Percentiles rank a stretch among this genome's conserved stretches.
Evolutionary conservation across 2,888 invertebrate species (phyloP).

Genomic region (Pollenia griseotomentosa): DNA sequence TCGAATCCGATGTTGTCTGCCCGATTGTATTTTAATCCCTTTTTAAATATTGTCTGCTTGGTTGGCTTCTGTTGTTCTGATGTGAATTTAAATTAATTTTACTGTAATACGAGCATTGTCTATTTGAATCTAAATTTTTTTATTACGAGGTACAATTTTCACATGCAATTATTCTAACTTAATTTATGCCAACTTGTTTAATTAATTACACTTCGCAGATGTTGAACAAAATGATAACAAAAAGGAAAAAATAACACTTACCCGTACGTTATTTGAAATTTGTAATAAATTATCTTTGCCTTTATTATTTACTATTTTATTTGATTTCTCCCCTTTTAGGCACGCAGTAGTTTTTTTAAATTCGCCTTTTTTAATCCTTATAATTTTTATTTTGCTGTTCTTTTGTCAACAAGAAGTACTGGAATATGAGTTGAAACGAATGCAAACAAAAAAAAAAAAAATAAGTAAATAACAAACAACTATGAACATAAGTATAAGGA

Average conservation of each 20-base stretch:
- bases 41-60: too few relatives aligned
- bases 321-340: constrained; percentile 8
- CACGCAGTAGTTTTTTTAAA: constrained; percentile 20
- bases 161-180: too few relatives aligned
- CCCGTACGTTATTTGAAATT: constrained; percentile 3
- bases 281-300: background rate
- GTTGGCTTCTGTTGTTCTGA: too few relatives aligned
- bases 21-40: too few relatives aligned
- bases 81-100: too few relatives aligned
- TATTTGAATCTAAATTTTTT: too few relatives aligned
- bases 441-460: constrained; percentile 1
- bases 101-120: too few relatives aligned
- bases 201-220: too few relatives aligned
- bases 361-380: constrained; percentile 18
- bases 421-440: background rate
- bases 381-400: background rate
- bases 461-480: background rate
- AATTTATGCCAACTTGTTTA: too few relatives aligned
- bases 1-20: too few relatives aligned
- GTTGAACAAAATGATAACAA: too few relatives aligned
- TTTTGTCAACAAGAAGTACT: background rate
- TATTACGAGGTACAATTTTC: too few relatives aligned
- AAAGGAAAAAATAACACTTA: background rate
- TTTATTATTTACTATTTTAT: constrained; percentile 19
- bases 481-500: background rate